Percentiles rank a stretch among this genome's conserved stretches.
These are phyloP conservation scores for Drosophila rufa DNA, from an alignment of 1,140 invertebrate species.

Conservation along the genomic window DNA sequence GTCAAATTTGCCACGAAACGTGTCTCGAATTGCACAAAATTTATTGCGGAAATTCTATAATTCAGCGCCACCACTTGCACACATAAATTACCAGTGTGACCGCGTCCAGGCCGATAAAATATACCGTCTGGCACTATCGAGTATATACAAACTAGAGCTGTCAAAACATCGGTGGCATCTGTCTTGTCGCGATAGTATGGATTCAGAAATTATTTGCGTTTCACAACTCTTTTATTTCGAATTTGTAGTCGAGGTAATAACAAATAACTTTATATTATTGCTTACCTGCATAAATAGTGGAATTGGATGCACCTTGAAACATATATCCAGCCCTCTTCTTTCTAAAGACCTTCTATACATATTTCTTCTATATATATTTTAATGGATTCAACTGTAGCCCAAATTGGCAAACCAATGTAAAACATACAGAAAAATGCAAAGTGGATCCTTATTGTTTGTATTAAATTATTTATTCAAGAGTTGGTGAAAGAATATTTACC, in stretches of 20 bases:
- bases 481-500: too few relatives aligned
- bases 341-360: too few relatives aligned
- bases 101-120: background rate
- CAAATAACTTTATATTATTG: too few relatives aligned
- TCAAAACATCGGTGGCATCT: background rate
- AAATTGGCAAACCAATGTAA: too few relatives aligned
- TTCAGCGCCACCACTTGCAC: slow-evolving; percentile 40
- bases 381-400: background rate
- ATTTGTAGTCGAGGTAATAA: too few relatives aligned
- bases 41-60: slow-evolving; percentile 37
- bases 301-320: too few relatives aligned
- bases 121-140: slow-evolving; percentile 2
- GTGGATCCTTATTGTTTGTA: too few relatives aligned
- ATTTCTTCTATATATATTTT: too few relatives aligned
- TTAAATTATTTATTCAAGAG: too few relatives aligned
- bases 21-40: slow-evolving; percentile 50
- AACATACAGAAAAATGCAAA: too few relatives aligned
- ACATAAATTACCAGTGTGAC: slow-evolving; percentile 52
- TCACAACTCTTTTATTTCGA: background rate
- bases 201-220: background rate
- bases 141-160: slow-evolving; percentile 13
- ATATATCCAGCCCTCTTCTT: too few relatives aligned
- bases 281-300: too few relatives aligned
- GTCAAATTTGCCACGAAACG: slow-evolving; percentile 47
- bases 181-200: background rate